Base-by-base conservation (phyloP, 2,797 vertebrate genomes). In the Tragopan temminckii region DNA sequence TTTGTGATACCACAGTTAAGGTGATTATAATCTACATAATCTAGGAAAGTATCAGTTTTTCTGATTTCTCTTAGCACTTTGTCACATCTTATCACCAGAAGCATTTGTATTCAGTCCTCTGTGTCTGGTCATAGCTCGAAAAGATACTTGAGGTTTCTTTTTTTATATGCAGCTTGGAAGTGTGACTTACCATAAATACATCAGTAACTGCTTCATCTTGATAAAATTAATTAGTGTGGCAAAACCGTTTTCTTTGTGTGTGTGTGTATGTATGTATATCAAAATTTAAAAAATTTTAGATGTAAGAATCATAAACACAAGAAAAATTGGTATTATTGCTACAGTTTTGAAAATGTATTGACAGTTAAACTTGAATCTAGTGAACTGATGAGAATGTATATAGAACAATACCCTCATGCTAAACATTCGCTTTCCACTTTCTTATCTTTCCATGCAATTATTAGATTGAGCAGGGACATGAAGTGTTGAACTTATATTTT, bases 311-410 rank as follows among this genome's bases (percentile, higher is more conserved):
- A 20, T 24, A 91, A 90, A 23, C 29, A 53, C 85, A 63, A 76
- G 63, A 59, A 89, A 91, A 88, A 91, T n/a, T 72, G 80, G 38
- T 40, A 43, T 69, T 86, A 81, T 71, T 91, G 38, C 74, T 92
- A 50, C 38, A 76, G 46, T 76, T 83, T 92, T 23, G 42, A 85
- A 90, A 90, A 88, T 5, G 6, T 12, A 80, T 62, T 81, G 48
- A 64, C 21, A 81, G 74, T 82, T 82, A 80, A 94, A 53, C 46
- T 43, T 87, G 38, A 48, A 68, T 84, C 48, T 77, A 29, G 72
- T 80, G 50, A n/a, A 43, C 77, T 68, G 35, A 69, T 53, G 63
- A 13, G n/a, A 84, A 68, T n/a, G 45, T 43, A 13, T 85, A 7
- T 16, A n/a, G 50, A 80, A 74, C 36, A 62, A 16, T 1, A 4